These are phyloP conservation scores for Aromia moschata DNA, from an alignment of 2,888 invertebrate genomes.

Conservation along the genomic window DNA sequence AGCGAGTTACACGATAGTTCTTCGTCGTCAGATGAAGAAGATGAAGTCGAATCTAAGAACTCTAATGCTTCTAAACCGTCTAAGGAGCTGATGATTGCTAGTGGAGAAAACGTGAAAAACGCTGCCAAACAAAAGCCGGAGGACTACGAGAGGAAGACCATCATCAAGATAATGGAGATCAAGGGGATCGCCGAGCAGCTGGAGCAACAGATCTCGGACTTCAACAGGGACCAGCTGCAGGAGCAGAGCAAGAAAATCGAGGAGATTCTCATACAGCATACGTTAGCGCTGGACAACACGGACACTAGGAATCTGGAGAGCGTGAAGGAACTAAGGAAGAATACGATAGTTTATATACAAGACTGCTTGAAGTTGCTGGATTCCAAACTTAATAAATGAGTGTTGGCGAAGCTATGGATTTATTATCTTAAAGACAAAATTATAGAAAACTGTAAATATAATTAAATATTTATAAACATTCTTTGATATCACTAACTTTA, in stretches of 20 bases:
- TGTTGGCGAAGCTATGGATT: neutral
- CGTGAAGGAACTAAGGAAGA: conserved; percentile 38
- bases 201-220: conserved; percentile 24
- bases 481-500: too few species aligned
- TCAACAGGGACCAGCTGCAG: conserved; percentile 24
- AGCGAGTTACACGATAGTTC: conserved; percentile 2
- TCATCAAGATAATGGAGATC: conserved; percentile 30
- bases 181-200: conserved; percentile 32
- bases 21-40: neutral
- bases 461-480: too few species aligned
- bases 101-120: neutral
- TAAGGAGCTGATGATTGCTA: neutral
- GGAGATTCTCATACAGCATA: conserved; percentile 42
- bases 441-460: too few species aligned
- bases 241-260: conserved; percentile 36
- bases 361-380: conserved; percentile 36
- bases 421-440: too few species aligned
- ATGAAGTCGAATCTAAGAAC: neutral
- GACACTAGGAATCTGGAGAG: conserved; percentile 37
- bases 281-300: conserved; percentile 40
- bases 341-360: conserved; percentile 40
- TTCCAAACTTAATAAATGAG: conserved; percentile 11
- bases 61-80: neutral
- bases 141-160: conserved; percentile 25
- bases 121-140: neutral